Conservation (phyloP, 2,113 vertebrate species). For the Mugil cephalus region DNA sequence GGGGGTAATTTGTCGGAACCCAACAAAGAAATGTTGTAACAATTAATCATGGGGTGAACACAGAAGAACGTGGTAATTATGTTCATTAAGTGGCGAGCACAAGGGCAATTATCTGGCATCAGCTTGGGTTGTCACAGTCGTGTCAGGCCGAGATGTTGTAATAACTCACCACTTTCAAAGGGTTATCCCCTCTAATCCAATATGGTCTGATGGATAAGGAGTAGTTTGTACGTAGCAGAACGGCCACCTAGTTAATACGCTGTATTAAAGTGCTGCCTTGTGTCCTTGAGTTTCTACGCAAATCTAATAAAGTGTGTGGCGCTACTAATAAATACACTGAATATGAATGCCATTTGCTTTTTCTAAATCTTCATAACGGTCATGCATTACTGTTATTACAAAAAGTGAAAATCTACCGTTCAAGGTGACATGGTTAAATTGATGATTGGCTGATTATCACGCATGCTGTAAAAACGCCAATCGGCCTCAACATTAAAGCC, state of each 20-base stretch:
- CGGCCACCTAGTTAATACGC: constrained; percentile 40
- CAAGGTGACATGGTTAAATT: constrained; percentile 4
- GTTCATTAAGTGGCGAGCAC: constrained; percentile 85
- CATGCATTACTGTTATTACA: background rate
- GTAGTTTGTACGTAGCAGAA: constrained; percentile 2
- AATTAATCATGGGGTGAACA: constrained; percentile 85
- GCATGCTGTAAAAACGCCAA: no score
- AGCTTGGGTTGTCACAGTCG: constrained; percentile 74
- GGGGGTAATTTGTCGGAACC: constrained; percentile 82
- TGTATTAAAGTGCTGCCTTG: constrained; percentile 24
- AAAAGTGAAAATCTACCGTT: background rate
- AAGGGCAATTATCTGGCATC: constrained; percentile 83
- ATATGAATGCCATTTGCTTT: constrained; percentile 17
- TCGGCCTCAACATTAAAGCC: no score
- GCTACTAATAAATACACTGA: constrained; percentile 2
- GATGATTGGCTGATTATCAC: no score
- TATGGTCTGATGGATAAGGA: constrained; percentile 55
- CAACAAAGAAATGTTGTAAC: constrained; percentile 86
- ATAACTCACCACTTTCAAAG: constrained; percentile 78
- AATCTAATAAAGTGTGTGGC: background rate
- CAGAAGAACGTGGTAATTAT: constrained; percentile 83
- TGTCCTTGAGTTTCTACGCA: constrained; percentile 41
- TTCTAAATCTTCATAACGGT: constrained; percentile 2
- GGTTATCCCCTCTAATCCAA: constrained; percentile 63
- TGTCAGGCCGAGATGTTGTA: constrained; percentile 76